Base-by-base conservation (phyloP, 2,113 vertebrate species). In the Plotosus lineatus region DNA sequence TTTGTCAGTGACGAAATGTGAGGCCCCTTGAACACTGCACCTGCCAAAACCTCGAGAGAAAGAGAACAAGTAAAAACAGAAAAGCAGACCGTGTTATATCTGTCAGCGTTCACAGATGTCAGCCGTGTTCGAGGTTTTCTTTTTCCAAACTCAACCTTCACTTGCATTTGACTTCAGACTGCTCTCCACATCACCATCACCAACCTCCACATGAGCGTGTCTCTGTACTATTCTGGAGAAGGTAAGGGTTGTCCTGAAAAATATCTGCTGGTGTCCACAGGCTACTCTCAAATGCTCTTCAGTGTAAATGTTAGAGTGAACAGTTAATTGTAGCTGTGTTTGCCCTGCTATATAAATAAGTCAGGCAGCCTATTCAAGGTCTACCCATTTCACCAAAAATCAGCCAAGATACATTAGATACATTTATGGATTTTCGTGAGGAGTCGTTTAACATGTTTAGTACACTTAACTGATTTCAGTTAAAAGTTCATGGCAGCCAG, bases 31-130 rank as follows among this genome's bases (percentile, higher is more conserved):
- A 55, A 50, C 50, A 75, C 19, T 38, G 11, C 50, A 36, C 15
- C 44, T 72, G 68, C 68, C 68, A 72, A 72, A 72, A 72, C 68
- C n/a, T 14, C 5, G 71, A 51, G 48, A 50, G 14, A 19, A 21
- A 23, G 48, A 33, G 55, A 31, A n/a, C 50, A 75, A 50, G 72
- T 38, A 55, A 53, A 75, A 31, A n/a, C 50, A 75, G 72, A 50
- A 55, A 55, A 53, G 31, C 50, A 51, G 31, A 23, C 33, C 1
- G 19, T 36, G 15, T 53, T 53, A 19, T 33, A 28, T 65, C 33
- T 65, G 33, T 19, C 71, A 33, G 46, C 31, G 11, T 51, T 36
- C 31, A 53, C 46, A 74, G 28, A 36, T 42, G 38, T 66, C 72
- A 55, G 19, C 72, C 50, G 38, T 8, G 33, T 33, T 50, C 33